Evolutionary conservation across 2,888 invertebrate genomes (phyloP), one percentile per base, ranked within the genome.

Genomic region (Dasypogon diadema): DNA sequence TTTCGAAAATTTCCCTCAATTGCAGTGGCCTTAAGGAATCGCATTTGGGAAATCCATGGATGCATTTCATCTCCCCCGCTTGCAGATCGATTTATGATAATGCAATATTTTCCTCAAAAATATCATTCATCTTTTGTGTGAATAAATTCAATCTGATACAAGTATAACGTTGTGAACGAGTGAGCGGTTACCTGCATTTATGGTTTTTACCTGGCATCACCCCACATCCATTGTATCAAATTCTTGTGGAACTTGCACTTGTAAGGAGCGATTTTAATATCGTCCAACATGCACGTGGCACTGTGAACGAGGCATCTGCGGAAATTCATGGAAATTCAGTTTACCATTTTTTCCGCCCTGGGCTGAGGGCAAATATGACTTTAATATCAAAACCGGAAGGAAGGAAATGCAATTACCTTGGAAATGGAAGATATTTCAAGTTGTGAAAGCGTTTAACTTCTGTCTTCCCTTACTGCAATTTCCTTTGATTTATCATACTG

Each of bases 261-360:
- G 58, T 14, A 58, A 58, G 16, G 58, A 8, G 26, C 16, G 4
- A 58, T 58, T 58, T 58, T 58, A 58, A 58, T 58, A 30, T 30
- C 1, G 24, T 58, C 30, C 58, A 24, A 30, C 58, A 58, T 58
- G 30, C 16, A 30, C 14, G 30, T 16, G n/a, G 26, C n/a, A 30
- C 18, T 10, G 14, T 58, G 8, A 14, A 21, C 2, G 42, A 12
- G 21, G 34, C n/a, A 16, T 37, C 3, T 60, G 18, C 37, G 16
- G 60, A 60, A 60, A 60, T 60, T 60, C 18, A 37, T 34, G 60
- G 21, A 60, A 37, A 60, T 60, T 21, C 16, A 60, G 58, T 58
- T 58, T 34, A 30, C 30, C 30, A 26, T 10, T 30, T 14, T 30
- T n/a, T n/a, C n/a, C n/a, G n/a, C n/a, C n/a, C n/a, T n/a, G n/a